Base-by-base conservation (phyloP, 2,797 vertebrate genomes). In the Acanthis flammea region DNA sequence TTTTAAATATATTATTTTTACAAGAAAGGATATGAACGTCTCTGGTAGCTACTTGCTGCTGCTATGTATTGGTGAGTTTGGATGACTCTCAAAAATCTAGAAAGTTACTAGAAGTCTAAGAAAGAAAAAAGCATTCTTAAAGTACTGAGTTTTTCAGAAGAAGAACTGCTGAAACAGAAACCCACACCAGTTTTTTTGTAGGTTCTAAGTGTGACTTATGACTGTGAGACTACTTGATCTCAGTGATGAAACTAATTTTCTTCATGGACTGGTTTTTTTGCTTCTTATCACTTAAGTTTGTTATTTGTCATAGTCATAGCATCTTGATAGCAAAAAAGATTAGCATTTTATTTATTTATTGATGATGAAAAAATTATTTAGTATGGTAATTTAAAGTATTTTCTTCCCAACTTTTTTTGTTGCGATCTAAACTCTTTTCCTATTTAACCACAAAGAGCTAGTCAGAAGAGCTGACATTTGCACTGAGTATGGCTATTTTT, bases 391-490 rank as follows among this genome's bases (percentile, higher is more conserved):
- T 42, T 25, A 62, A 53, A 93, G 28, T 71, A 19, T 89, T 61
- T 51, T 57, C 4, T 30, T 33, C 4, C 2, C 11, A 9, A 6
- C 7, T 18, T 28, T 24, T 47, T 84, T 92, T 80, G 3, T 88
- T 90, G 73, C 68, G 53, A 73, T 92, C 35, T 82, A 44, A 67
- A 57, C 50, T 74, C 93, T 93, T 82, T 65, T 92, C 72, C n/a
- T 80, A 1, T 87, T 67, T 78, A 87, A 65, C 13, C 44, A n/a
- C 33, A 24, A 42, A 94, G 80, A 63, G 37, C 27, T 54, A 60
- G 55, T 55, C 51, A 75, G 65, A 80, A 63, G 73, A 94, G 48
- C 33, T 63, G 48, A 30, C 19, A 75, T 79, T 86, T 86, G 27
- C 62, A 63, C 37, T 41, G 39, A 74, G n/a, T 85, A 28, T 94